These are phyloP conservation scores for Polypterus senegalus DNA, from an alignment of 2,113 vertebrate species.

Conservation along the genomic window DNA sequence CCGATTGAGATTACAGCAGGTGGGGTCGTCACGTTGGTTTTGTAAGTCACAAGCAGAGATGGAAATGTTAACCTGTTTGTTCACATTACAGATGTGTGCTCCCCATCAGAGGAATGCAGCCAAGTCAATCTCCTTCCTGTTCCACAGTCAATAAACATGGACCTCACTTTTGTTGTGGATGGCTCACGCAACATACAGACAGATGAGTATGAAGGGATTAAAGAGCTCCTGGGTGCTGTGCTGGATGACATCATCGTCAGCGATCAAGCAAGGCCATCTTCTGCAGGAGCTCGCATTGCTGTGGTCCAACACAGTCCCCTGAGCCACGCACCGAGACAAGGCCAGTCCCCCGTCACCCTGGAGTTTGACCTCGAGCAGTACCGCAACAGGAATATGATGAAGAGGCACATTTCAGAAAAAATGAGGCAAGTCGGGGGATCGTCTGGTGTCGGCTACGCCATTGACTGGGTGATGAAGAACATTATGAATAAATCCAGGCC, in stretches of 20 bases:
- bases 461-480: slow-evolving; percentile 52
- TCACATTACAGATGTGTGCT: slow-evolving; percentile 56
- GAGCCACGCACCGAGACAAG: slow-evolving; percentile 27
- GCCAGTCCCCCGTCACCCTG: slow-evolving; percentile 24
- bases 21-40: too few species aligned
- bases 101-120: slow-evolving; percentile 32
- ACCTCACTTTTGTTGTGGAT: slow-evolving; percentile 63
- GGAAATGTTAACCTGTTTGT: too few species aligned
- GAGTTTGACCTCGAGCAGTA: slow-evolving; percentile 55
- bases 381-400: slow-evolving; percentile 38
- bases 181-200: slow-evolving; percentile 47
- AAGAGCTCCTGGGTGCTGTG: slow-evolving; percentile 51
- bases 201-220: slow-evolving; percentile 42
- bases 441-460: slow-evolving; percentile 42
- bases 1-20: too few species aligned
- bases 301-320: slow-evolving; percentile 50
- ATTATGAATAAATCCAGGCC: slow-evolving; percentile 42
- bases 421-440: slow-evolving; percentile 42
- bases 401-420: slow-evolving; percentile 38
- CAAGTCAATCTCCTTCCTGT: slow-evolving; percentile 1
- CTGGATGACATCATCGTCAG: slow-evolving; percentile 57
- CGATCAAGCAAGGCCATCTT: slow-evolving; percentile 19
- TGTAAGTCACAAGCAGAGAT: too few species aligned
- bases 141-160: slow-evolving; percentile 44
- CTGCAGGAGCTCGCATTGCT: slow-evolving; percentile 39